Evolutionary conservation across 2,888 invertebrate genomes (phyloP), one percentile per base, ranked within the genome.

Genomic region (Drosophila tanythrix): DNA sequence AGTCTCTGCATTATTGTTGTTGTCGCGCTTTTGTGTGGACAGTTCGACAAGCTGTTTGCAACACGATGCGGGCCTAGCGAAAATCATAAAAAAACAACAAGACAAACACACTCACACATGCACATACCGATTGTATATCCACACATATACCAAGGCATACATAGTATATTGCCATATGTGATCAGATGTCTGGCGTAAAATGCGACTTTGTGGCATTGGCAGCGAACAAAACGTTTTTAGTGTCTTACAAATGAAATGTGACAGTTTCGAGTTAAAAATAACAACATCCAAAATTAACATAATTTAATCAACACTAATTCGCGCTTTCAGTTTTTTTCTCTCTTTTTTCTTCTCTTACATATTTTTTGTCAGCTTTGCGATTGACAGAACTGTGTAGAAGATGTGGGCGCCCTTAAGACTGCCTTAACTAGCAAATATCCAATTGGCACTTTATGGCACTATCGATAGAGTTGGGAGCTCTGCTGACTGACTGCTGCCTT

Each of bases 41-140:
- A 87, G 79, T 88, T 87, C 81, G 89, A 90, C 91, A 87, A 91
- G 91, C 91, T 91, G 91, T 88, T 83, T 90, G 88, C 91, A 91
- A 91, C 90, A 91, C 91, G 90, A 90, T 88, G 86, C 86, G 81
- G 81, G 85, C 59, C 79, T 76, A 89, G 86, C 79, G 56, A 76
- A 82, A 83, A 83, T 86, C 82, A 88, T 72, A 88, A 80, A 85
- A 83, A 76, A 69, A 29, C 38, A 56, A 27, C 64, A 68, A 65
- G 50, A 60, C 71, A 75, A 58, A 31, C n/a, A 70, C 51, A 33
- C 38, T 38, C 25, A 40, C 11, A 7, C 15, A 55, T 25, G 53
- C 36, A 46, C 10, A 52, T 43, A 59, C 27, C n/a, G 56, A 56
- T 61, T 51, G 52, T 56, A 36, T 63, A 67, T 51, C 48, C 25